phyloP scores from a whole-genome alignment of 2,888 invertebrate species.

The Willowsia nigromaculata region DNA sequence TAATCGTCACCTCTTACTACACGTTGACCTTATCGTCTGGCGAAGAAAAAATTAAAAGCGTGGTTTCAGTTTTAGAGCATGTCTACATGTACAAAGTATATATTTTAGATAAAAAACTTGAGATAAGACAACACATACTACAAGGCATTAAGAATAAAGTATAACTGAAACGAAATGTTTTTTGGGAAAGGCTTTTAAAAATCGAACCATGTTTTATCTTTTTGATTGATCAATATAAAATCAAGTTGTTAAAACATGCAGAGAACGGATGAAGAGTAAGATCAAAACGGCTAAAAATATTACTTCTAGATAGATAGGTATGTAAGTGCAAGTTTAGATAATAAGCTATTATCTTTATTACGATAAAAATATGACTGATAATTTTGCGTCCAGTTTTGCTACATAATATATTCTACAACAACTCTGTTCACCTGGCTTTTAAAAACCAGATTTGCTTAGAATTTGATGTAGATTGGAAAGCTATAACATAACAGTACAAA shows the following conservation, averaged over 20 bases:
- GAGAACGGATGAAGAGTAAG: neutral
- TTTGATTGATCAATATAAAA: slow-evolving; percentile 4
- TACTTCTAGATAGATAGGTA: neutral
- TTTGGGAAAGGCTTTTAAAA: neutral
- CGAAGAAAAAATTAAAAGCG: neutral
- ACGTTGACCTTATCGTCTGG: neutral
- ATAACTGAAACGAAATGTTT: neutral
- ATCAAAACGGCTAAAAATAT: neutral
- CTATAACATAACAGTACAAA: neutral
- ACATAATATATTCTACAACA: neutral
- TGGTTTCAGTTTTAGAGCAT: too few relatives aligned
- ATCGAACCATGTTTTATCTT: neutral
- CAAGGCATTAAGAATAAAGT: neutral
- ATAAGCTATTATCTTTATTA: neutral
- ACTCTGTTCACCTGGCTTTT: too few relatives aligned
- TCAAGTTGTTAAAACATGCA: neutral
- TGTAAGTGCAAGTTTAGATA: neutral
- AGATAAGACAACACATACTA: too few relatives aligned
- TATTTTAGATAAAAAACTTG: too few relatives aligned
- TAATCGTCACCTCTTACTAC: neutral
- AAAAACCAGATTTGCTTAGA: neutral
- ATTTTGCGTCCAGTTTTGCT: slow-evolving; percentile 18
- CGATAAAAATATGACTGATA: neutral
- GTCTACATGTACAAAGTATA: too few relatives aligned
- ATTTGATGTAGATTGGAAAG: neutral